Base-by-base conservation (phyloP, 2,113 vertebrate species). In the Muntiacus muntjak region DNA sequence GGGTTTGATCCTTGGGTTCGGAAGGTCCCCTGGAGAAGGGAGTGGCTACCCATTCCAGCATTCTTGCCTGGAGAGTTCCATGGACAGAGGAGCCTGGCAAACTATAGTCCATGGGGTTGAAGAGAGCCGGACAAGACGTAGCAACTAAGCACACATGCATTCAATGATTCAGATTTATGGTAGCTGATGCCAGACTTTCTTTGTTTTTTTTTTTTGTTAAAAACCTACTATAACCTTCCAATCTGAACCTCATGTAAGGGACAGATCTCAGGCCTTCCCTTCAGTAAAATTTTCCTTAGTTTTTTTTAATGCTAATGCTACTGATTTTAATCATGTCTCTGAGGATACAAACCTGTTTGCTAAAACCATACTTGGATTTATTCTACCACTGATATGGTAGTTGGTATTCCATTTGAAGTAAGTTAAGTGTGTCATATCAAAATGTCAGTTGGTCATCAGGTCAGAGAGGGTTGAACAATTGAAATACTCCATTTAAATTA, bases 261-360 rank as follows among this genome's bases (percentile, higher is more conserved):
- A 84, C 54, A 91, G 28, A 76, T 95, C 28, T 96, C 19, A 79
- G 84, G 23, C 12, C 26, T 96, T 97, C 23, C 26, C 91, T 93
- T 93, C 45, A 57, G 26, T 88, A 84, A 74, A 78, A 25, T 84
- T 57, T 62, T 47, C 45, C 28, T 81, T 83, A 36, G 21, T 91
- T 52, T 47, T 40, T 71, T 74, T 28, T 11, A n/a, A n/a, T 60
- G 14, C 21, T 57, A 96, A 45, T 87, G 62, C 45, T 95, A 86
- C 52, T 52, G 58, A 91, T 85, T 17, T 85, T 92, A 82, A 40
- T 82, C 36, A 50, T 89, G 26, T 74, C 16, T 91, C 54, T 57
- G 40, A 87, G 50, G 60, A 76, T 87, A 16, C 36, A 95, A 81
- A 95, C 1, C 67, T 90, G 14, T 82, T 90, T 36, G 87, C 17